A percentile compares a stretch with the other conserved stretches of the same genome.
phyloP scores from a whole-genome alignment of 2,113 vertebrate genomes.

The Rhynchopsitta pachyrhyncha region DNA sequence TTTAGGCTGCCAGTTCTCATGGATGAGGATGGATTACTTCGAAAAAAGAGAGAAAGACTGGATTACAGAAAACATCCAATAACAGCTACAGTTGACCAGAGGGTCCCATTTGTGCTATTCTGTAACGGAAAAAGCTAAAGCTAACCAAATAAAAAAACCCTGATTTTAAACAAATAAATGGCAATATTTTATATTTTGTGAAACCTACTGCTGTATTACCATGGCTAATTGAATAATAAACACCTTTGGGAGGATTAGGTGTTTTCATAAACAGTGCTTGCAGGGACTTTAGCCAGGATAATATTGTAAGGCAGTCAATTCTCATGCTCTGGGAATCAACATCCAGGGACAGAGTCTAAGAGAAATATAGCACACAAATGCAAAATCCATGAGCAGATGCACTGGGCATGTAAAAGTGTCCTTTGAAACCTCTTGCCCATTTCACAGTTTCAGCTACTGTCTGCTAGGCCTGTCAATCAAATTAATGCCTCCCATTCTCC shows the following conservation, averaged over 20 bases:
- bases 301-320: background rate
- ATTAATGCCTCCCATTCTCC: background rate
- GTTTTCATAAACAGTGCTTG: constrained; percentile 8
- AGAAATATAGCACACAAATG: background rate
- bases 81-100: background rate
- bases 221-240: constrained; percentile 4
- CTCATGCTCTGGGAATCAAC: background rate
- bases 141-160: background rate
- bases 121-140: background rate
- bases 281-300: background rate
- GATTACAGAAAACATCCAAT: background rate
- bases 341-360: background rate
- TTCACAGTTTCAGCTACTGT: background rate
- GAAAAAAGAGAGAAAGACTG: background rate
- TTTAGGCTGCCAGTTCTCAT: background rate
- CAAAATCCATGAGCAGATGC: background rate
- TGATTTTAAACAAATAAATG: background rate
- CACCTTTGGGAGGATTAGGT: background rate
- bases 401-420: background rate
- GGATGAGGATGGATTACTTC: background rate
- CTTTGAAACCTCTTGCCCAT: background rate
- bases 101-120: background rate
- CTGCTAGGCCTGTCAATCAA: background rate
- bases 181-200: background rate
- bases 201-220: background rate